phyloP scores from a whole-genome alignment of 2,113 vertebrate species.

The Pelvicachromis taeniatus region DNA sequence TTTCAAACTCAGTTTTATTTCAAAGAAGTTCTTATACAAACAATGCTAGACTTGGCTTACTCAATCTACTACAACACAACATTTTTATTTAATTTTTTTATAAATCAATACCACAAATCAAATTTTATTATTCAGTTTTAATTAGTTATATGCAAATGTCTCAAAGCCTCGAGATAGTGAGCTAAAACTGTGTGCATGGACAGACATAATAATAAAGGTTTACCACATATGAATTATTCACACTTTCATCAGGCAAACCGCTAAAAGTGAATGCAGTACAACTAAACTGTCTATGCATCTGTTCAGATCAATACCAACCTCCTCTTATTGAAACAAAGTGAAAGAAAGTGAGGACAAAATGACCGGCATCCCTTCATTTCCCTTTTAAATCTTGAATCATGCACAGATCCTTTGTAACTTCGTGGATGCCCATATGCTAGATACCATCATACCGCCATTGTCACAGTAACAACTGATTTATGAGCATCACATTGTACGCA shows the following conservation, averaged over 20 bases:
- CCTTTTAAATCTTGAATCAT: constrained; percentile 69
- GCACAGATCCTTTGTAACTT: constrained; percentile 59
- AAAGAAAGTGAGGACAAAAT: background rate
- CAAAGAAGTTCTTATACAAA: too few relatives aligned
- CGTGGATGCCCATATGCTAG: constrained; percentile 66
- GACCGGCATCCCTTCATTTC: background rate
- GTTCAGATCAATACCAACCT: background rate
- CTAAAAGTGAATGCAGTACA: background rate
- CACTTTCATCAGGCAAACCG: background rate
- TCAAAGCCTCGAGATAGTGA: background rate
- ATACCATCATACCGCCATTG: constrained; percentile 63
- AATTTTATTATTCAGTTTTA: background rate
- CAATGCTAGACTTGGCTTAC: too few relatives aligned
- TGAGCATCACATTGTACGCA: constrained; percentile 69
- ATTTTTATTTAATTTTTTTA: background rate
- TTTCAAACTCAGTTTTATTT: too few relatives aligned
- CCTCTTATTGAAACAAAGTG: background rate
- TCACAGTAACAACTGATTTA: constrained; percentile 81
- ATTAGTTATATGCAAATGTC: background rate
- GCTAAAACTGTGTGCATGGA: background rate
- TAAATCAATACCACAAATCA: background rate
- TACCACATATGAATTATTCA: background rate
- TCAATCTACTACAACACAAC: too few relatives aligned
- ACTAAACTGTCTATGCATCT: background rate
- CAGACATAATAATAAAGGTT: background rate